Conservation (phyloP, 2,113 vertebrate species). For the Lophochroa leadbeateri region DNA sequence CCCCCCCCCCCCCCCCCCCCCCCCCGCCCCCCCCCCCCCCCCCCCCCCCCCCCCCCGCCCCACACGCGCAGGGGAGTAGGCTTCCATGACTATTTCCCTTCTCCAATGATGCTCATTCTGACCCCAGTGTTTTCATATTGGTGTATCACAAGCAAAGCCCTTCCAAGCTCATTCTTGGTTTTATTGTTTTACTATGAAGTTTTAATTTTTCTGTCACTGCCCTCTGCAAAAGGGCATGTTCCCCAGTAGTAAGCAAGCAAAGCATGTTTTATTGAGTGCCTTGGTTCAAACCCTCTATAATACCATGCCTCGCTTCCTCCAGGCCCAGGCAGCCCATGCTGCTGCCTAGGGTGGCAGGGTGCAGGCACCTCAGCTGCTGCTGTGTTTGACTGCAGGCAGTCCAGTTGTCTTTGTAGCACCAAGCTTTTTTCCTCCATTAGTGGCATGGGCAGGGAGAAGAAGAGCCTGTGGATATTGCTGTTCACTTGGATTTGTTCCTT, state of each 20-base stretch:
- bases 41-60: too few species aligned
- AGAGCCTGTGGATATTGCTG: neutral
- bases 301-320: rapidly evolving
- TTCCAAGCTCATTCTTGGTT: neutral
- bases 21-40: too few species aligned
- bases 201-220: neutral
- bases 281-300: neutral
- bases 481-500: neutral
- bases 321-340: rapidly evolving
- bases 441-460: neutral
- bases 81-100: neutral
- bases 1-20: too few species aligned
- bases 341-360: too few species aligned
- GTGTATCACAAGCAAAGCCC: neutral
- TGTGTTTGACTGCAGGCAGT: rapidly evolving
- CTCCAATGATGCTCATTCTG: neutral
- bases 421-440: neutral
- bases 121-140: neutral
- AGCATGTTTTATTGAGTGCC: neutral
- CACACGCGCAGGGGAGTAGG: too few species aligned
- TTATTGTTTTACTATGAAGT: neutral
- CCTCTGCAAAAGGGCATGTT: neutral
- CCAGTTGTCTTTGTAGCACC: neutral
- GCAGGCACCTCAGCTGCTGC: neutral
- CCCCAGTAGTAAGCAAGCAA: neutral